Percentiles rank a stretch among this genome's conserved stretches.
Conservation (phyloP, 2,888 invertebrate species). For the Noctua comes region DNA sequence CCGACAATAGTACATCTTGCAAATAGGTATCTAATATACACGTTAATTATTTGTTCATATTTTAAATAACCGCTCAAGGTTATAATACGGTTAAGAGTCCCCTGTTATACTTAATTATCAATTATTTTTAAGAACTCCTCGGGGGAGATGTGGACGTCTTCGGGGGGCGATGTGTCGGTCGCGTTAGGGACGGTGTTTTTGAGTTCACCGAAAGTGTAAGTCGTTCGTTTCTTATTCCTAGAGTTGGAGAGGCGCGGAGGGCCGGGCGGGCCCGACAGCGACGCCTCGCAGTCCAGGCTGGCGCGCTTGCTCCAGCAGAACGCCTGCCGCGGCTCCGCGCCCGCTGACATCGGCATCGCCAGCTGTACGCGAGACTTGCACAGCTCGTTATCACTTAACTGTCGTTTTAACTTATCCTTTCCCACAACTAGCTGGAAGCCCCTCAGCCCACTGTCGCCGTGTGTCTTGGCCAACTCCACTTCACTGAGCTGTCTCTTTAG, state of each 20-base stretch:
- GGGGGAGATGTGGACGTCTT: slow-evolving; percentile 79
- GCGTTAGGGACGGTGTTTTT: slow-evolving; percentile 86
- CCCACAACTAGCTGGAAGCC: slow-evolving; percentile 86
- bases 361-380: slow-evolving; percentile 80
- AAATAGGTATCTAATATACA: slow-evolving; percentile 81
- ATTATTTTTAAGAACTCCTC: slow-evolving; percentile 85
- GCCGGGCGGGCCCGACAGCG: slow-evolving; percentile 60
- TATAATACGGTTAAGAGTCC: slow-evolving; percentile 64
- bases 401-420: slow-evolving; percentile 84
- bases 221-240: slow-evolving; percentile 71
- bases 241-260: slow-evolving; percentile 60
- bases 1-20: slow-evolving; percentile 78
- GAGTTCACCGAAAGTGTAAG: slow-evolving; percentile 87
- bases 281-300: slow-evolving; percentile 79
- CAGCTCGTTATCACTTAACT: slow-evolving; percentile 86
- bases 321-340: slow-evolving; percentile 83
- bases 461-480: slow-evolving; percentile 75
- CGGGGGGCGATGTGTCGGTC: slow-evolving; percentile 70
- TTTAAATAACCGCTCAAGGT: slow-evolving; percentile 70
- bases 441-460: slow-evolving; percentile 70
- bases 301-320: slow-evolving; percentile 84
- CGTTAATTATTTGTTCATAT: slow-evolving; percentile 78
- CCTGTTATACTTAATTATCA: slow-evolving; percentile 78
- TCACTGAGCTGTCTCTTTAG: slow-evolving; percentile 84
- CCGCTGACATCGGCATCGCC: slow-evolving; percentile 88